phyloP scores from a whole-genome alignment of 2,113 vertebrate genomes.

The Tyto alba region DNA sequence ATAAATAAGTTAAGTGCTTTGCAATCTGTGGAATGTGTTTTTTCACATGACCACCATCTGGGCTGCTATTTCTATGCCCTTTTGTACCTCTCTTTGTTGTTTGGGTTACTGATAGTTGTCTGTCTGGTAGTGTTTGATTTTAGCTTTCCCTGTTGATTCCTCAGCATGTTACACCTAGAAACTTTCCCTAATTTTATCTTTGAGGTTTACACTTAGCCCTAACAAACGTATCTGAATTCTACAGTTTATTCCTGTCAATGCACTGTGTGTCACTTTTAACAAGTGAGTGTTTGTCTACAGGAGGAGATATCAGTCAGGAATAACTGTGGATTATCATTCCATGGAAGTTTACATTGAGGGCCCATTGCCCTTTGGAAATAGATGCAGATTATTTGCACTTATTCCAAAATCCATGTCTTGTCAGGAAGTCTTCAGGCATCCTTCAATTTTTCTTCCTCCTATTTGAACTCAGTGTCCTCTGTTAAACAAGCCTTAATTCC shows the following conservation, averaged over 20 bases:
- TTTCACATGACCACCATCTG: slow-evolving; percentile 64
- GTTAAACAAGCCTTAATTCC: not conserved
- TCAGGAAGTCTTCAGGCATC: not conserved
- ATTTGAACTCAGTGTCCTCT: not conserved
- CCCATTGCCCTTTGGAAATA: slow-evolving; percentile 7
- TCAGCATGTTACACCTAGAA: slow-evolving; percentile 16
- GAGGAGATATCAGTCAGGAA: slow-evolving; percentile 11
- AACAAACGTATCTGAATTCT: slow-evolving; percentile 5
- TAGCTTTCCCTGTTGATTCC: slow-evolving; percentile 11
- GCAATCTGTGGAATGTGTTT: slow-evolving; percentile 59
- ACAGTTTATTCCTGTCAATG: slow-evolving; percentile 19
- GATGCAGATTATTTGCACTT: not conserved
- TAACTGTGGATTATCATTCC: not conserved
- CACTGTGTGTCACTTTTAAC: not conserved
- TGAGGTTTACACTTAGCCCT: not conserved
- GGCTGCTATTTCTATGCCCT: slow-evolving; percentile 47
- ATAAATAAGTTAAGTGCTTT: slow-evolving; percentile 47
- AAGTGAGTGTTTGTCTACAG: slow-evolving; percentile 36
- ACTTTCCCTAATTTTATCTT: slow-evolving; percentile 40
- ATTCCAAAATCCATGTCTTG: not conserved
- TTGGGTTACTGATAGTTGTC: slow-evolving; percentile 50
- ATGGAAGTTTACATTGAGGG: not conserved
- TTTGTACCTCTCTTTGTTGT: slow-evolving; percentile 48
- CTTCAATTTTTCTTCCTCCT: not conserved
- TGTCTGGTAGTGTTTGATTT: slow-evolving; percentile 49